Percentiles rank a stretch among this genome's conserved stretches.
Evolutionary conservation across 2,888 invertebrate genomes (phyloP).

Genomic region (Mantis religiosa): DNA sequence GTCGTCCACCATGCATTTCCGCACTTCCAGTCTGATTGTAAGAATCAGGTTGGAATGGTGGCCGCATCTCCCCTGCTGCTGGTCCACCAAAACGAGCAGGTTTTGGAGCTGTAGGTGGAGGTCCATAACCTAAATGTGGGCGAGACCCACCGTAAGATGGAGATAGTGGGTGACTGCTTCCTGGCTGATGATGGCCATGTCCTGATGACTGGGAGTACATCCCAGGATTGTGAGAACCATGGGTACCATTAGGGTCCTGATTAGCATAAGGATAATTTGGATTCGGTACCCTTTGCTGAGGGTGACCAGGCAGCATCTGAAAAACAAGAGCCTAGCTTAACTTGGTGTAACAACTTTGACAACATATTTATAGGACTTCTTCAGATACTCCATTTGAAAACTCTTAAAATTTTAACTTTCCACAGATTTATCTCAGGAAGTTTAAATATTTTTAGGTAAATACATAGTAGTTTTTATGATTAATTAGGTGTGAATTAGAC

Average conservation of each 20-base stretch:
- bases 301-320: constrained; percentile 3
- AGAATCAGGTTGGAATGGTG: neutral
- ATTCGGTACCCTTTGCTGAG: constrained; percentile 18
- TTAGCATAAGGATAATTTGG: constrained; percentile 19
- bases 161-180: constrained; percentile 37
- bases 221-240: neutral
- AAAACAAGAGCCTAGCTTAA: neutral
- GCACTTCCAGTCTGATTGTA: neutral
- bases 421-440: too few relatives aligned
- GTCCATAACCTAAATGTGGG: constrained; percentile 38
- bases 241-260: constrained; percentile 6
- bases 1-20: neutral
- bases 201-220: neutral
- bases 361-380: too few relatives aligned
- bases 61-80: neutral
- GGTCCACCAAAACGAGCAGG: constrained; percentile 37
- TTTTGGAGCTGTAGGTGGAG: constrained; percentile 55
- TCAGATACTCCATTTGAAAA: too few relatives aligned
- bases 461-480: too few relatives aligned
- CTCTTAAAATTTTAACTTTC: too few relatives aligned
- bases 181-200: constrained; percentile 40
- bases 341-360: too few relatives aligned
- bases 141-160: constrained; percentile 39
- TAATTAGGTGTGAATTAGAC: too few relatives aligned
- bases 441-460: too few relatives aligned